Conservation (phyloP, 2,797 vertebrate genomes). For the Uromys caudimaculatus region DNA sequence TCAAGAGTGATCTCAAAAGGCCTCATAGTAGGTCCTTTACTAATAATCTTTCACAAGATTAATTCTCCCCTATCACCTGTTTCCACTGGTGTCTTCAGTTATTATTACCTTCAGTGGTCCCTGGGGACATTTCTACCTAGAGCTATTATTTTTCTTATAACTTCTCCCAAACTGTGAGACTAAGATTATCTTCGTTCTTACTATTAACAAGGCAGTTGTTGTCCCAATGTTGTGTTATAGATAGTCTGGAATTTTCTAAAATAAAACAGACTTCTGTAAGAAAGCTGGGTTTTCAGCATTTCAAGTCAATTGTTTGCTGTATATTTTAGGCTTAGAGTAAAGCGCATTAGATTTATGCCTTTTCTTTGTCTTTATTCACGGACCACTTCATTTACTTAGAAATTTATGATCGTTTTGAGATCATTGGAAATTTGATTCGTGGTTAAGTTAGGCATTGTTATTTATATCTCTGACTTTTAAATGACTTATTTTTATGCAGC, state of each 20-base stretch:
- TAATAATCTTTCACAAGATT: background rate
- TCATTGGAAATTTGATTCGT: slow-evolving; percentile 51
- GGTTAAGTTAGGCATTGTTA: slow-evolving; percentile 60
- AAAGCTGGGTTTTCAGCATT: slow-evolving; percentile 19
- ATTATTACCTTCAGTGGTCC: background rate
- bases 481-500: slow-evolving; percentile 45
- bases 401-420: slow-evolving; percentile 56
- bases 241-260: slow-evolving; percentile 17
- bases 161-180: background rate
- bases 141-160: background rate
- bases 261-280: background rate
- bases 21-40: background rate
- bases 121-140: background rate
- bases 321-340: slow-evolving; percentile 49
- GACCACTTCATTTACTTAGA: slow-evolving; percentile 46
- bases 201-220: background rate
- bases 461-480: slow-evolving; percentile 59
- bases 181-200: background rate
- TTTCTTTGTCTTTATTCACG: slow-evolving; percentile 37
- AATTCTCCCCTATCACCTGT: background rate
- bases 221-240: background rate
- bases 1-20: background rate
- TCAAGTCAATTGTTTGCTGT: background rate
- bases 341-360: slow-evolving; percentile 9
- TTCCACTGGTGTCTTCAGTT: background rate